Evolutionary conservation across 2,113 vertebrate species (phyloP), one percentile per base, ranked within the genome.

Genomic region (Malurus melanocephalus): DNA sequence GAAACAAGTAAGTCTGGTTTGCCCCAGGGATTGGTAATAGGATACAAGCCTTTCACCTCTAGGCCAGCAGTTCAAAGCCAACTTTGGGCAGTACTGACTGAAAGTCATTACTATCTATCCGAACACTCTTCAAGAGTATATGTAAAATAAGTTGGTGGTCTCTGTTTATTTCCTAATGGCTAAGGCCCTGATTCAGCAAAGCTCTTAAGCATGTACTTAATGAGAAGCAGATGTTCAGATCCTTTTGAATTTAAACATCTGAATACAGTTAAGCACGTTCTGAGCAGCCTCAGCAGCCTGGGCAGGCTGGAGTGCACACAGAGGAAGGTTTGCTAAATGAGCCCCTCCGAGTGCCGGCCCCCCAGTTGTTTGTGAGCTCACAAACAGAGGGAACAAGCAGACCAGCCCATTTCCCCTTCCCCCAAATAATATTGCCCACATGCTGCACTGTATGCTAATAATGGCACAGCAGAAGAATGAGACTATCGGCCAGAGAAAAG

Each of bases 101-200:
- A 96, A 94, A 96, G 95, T 94, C 94, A 95, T 94, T 95, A 88
- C 90, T 93, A 88, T 85, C 94, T 85, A 88, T 88, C 28, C 1
- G 13, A 95, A 85, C 71, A 87, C 90, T 87, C 73, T 91, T 90
- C 74, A 59, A 81, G 83, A 88, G 52, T 75, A 9, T 94, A 94
- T 56, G 90, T 93, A 84, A 95, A 95, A 85, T 79, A 93, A 94
- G 95, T 94, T 94, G 93, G 95, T 94, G 92, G 90, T 96, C 94
- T 94, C 74, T 79, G 74, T 94, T 95, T 95, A 81, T 94, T 93
- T 96, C 92, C 88, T 94, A 93, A 93, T 79, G 52, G 84, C 81
- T 78, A 90, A 90, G 92, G 80, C 80, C 84, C 90, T 93, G 92
- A 94, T 96, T 95, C 94, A 94, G 93, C 86, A 96, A 93, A 90